Conservation (phyloP, 2,888 invertebrate genomes). For the Pollenia angustigena region DNA sequence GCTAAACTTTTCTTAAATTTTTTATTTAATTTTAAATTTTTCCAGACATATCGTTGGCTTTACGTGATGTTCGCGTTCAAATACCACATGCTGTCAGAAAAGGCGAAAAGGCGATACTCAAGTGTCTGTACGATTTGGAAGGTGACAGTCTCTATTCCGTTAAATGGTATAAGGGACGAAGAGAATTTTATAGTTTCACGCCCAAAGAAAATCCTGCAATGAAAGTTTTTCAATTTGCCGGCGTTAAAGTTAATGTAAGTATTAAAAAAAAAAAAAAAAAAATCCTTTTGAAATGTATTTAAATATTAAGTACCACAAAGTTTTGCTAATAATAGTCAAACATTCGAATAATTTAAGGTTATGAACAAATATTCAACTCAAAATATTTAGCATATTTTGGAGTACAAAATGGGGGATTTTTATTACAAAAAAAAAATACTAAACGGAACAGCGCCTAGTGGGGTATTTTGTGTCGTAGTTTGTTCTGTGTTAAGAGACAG, state of each 20-base stretch:
- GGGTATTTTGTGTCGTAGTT: background rate
- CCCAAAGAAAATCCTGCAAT: conserved; percentile 89
- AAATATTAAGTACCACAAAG: conserved; percentile 31
- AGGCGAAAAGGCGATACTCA: conserved; percentile 87
- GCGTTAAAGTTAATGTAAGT: conserved; percentile 93
- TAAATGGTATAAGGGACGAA: conserved; percentile 92
- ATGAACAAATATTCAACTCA: conserved; percentile 26
- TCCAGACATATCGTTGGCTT: conserved; percentile 75
- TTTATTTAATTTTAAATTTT: conserved; percentile 9
- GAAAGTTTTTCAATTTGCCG: conserved; percentile 88
- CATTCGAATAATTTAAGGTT: conserved; percentile 35
- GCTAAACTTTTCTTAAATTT: background rate
- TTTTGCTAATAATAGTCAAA: conserved; percentile 48
- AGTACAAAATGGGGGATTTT: conserved; percentile 4
- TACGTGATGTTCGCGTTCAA: conserved; percentile 87
- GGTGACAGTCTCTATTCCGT: conserved; percentile 90
- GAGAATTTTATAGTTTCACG: conserved; percentile 92
- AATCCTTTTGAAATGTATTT: conserved; percentile 23
- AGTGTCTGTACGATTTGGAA: conserved; percentile 91
- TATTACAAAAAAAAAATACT: background rate
- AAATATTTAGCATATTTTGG: conserved; percentile 51
- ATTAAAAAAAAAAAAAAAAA: conserved; percentile 12
- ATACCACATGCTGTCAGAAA: conserved; percentile 88
- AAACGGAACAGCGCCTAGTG: background rate
- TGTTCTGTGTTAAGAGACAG: background rate